phyloP scores from a whole-genome alignment of 2,888 invertebrate genomes.

The Melangyna quadrimaculata region DNA sequence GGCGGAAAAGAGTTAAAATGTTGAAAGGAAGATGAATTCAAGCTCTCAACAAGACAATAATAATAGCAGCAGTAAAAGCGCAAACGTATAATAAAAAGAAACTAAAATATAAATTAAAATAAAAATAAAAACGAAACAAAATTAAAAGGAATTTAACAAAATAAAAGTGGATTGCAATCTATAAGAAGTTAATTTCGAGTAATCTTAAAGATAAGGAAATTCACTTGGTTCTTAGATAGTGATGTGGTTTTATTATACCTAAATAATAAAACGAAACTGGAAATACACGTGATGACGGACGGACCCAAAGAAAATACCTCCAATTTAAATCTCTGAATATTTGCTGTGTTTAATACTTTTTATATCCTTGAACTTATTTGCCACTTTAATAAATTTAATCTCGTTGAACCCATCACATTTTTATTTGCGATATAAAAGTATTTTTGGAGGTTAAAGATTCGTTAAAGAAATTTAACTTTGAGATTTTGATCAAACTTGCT shows the following conservation, averaged over 20 bases:
- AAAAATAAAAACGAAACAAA: neutral
- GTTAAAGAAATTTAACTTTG: no score
- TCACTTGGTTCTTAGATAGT: neutral
- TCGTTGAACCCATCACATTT: no score
- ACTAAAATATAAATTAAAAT: constrained; percentile 38
- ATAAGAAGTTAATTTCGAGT: neutral
- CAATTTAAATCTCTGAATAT: no score
- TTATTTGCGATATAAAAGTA: no score
- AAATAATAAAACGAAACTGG: neutral
- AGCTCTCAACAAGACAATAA: constrained; percentile 39
- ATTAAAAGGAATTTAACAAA: neutral
- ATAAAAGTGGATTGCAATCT: neutral
- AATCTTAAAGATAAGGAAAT: neutral
- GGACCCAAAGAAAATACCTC: no score
- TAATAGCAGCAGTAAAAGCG: constrained; percentile 64
- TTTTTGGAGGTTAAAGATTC: no score
- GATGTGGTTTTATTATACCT: neutral
- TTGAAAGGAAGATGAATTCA: constrained; percentile 48
- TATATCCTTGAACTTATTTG: no score
- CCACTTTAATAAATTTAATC: no score
- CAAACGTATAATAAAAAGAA: constrained; percentile 55
- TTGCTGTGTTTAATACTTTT: no score
- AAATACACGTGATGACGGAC: no score
- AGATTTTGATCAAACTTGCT: no score
- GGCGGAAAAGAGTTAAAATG: constrained; percentile 38